phyloP scores from a whole-genome alignment of 2,888 invertebrate genomes.

The Agonopterix arenella region DNA sequence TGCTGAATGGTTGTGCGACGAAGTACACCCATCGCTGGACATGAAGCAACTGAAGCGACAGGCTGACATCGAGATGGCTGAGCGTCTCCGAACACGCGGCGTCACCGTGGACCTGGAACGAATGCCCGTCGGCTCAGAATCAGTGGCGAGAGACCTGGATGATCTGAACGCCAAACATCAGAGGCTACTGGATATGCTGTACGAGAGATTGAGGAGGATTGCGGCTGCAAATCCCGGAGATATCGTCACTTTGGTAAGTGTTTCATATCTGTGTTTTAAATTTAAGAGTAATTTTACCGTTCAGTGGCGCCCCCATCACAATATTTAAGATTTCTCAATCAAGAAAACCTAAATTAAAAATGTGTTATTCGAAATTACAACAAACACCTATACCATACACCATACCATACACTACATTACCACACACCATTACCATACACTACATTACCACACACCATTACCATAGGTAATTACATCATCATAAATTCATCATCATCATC shows the following conservation, averaged over 20 bases:
- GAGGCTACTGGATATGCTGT: constrained; percentile 81
- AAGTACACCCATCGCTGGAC: constrained; percentile 88
- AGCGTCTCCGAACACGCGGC: constrained; percentile 45
- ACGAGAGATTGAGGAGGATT: constrained; percentile 82
- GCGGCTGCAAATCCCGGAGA: constrained; percentile 83
- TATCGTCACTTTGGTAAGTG: constrained; percentile 85
- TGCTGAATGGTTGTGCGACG: constrained; percentile 88
- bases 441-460: too few species aligned
- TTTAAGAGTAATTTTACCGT: constrained; percentile 4
- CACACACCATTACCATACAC: too few species aligned
- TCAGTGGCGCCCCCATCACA: too few species aligned
- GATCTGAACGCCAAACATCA: constrained; percentile 88
- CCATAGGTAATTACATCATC: too few species aligned
- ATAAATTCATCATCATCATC: too few species aligned
- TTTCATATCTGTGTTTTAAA: constrained; percentile 11
- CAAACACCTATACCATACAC: too few species aligned
- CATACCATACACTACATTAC: too few species aligned
- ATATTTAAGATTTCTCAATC: too few species aligned
- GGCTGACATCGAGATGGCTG: constrained; percentile 56
- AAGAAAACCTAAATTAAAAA: too few species aligned
- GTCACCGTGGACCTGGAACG: constrained; percentile 39
- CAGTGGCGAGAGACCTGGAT: constrained; percentile 86
- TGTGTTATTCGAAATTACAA: too few species aligned
- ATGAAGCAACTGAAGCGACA: constrained; percentile 58
- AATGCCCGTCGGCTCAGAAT: constrained; percentile 79